Evolutionary conservation across 2,888 invertebrate genomes (phyloP).

Genomic region (Meteorus cinctellus): DNA sequence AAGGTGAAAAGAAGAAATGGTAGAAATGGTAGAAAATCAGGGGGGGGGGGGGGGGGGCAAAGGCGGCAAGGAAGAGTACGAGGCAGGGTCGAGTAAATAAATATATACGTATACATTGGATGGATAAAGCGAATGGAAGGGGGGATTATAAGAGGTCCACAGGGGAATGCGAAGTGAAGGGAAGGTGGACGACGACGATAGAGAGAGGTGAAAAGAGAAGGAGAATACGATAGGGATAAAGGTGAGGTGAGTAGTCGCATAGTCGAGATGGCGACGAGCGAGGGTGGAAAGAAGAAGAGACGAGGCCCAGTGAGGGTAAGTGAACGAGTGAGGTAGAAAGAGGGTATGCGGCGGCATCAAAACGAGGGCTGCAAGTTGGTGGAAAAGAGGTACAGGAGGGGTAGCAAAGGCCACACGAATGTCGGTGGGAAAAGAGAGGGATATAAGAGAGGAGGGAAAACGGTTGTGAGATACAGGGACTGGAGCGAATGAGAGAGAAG

Average conservation of each 20-base stretch:
- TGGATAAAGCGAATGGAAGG: conserved; percentile 44
- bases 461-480: conserved; percentile 48
- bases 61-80: conserved; percentile 7
- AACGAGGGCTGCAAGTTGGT: conserved; percentile 56
- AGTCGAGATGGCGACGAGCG: conserved; percentile 53
- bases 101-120: conserved; percentile 2
- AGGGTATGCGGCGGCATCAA: conserved; percentile 44
- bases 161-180: conserved; percentile 44
- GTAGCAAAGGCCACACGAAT: conserved; percentile 68
- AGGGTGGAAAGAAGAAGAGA: conserved; percentile 53
- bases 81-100: conserved; percentile 50
- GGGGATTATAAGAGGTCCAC: conserved; percentile 47
- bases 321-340: conserved; percentile 36
- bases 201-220: conserved; percentile 51
- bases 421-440: conserved; percentile 69
- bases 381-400: conserved; percentile 58
- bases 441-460: conserved; percentile 58
- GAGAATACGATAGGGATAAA: conserved; percentile 54
- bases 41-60: too few relatives aligned
- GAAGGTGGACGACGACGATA: conserved; percentile 38
- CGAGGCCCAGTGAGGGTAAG: conserved; percentile 29
- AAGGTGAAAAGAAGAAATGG: too few relatives aligned
- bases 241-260: conserved; percentile 58
- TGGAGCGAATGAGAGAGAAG: conserved; percentile 53
- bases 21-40: too few relatives aligned